A percentile compares a stretch with the other conserved stretches of the same genome.
Evolutionary conservation across 2,113 vertebrate genomes (phyloP).

Genomic region (Campylorhamphus procurvoides): DNA sequence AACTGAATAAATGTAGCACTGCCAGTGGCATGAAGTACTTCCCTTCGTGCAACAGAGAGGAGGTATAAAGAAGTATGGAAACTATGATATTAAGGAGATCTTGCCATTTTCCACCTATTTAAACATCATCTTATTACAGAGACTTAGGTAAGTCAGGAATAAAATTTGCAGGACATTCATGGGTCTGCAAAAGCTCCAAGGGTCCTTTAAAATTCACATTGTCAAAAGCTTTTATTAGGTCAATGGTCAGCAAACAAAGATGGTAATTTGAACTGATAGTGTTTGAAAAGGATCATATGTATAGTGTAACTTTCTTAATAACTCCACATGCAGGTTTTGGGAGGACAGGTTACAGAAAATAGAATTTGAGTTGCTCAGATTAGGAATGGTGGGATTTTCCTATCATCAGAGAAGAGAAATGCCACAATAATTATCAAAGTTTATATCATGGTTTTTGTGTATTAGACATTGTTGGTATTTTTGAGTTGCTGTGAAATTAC

Average conservation of each 20-base stretch:
- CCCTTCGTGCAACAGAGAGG: neutral
- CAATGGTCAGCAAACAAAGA: neutral
- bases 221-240: neutral
- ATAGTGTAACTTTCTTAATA: neutral
- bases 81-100: neutral
- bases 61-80: neutral
- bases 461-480: neutral
- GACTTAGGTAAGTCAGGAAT: neutral
- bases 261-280: neutral
- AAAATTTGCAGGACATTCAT: neutral
- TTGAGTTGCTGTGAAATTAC: conserved; percentile 21
- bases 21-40: neutral
- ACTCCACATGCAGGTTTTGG: neutral
- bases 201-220: neutral
- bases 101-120: neutral
- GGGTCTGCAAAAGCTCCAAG: neutral
- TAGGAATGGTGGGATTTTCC: neutral
- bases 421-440: neutral
- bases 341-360: neutral
- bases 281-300: neutral
- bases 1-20: conserved; percentile 11
- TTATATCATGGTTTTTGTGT: neutral
- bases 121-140: neutral
- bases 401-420: neutral
- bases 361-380: neutral